Evolutionary conservation across 1,140 invertebrate genomes (phyloP).

Genomic region (Metopolophium dirhodum): DNA sequence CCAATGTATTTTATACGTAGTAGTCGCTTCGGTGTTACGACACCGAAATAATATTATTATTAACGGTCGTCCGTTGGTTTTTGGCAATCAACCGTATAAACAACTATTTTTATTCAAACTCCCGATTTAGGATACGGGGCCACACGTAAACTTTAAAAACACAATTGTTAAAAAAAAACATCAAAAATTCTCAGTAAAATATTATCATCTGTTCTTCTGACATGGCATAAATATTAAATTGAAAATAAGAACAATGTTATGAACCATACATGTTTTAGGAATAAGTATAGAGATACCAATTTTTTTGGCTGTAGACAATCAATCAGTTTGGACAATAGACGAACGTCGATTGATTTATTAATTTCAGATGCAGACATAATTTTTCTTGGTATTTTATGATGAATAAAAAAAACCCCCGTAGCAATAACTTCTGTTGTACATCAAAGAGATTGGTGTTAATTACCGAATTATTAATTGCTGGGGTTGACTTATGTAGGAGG

Average conservation of each 20-base stretch:
- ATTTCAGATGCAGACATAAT: slow-evolving; percentile 52
- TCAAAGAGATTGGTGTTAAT: slow-evolving; percentile 55
- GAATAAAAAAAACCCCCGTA: background rate
- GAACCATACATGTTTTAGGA: background rate
- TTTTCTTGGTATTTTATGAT: slow-evolving; percentile 48
- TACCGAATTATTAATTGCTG: slow-evolving; percentile 51
- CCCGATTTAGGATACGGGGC: background rate
- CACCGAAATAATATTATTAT: slow-evolving; percentile 43
- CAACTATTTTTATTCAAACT: slow-evolving; percentile 49
- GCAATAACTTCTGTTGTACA: slow-evolving; percentile 10
- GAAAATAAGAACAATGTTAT: slow-evolving; percentile 33
- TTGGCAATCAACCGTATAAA: slow-evolving; percentile 43
- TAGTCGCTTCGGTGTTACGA: background rate
- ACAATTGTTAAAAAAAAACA: slow-evolving; percentile 30
- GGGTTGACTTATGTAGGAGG: background rate
- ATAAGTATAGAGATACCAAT: background rate
- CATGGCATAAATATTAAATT: background rate
- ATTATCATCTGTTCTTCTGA: slow-evolving; percentile 5
- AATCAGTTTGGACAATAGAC: slow-evolving; percentile 36
- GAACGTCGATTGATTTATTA: slow-evolving; percentile 44
- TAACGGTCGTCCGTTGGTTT: slow-evolving; percentile 1
- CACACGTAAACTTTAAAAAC: background rate
- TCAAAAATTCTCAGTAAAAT: slow-evolving; percentile 12
- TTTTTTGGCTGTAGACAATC: slow-evolving; percentile 31
- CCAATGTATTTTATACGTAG: background rate